Conservation (phyloP, 2,113 vertebrate species). For the Pluvialis apricaria region DNA sequence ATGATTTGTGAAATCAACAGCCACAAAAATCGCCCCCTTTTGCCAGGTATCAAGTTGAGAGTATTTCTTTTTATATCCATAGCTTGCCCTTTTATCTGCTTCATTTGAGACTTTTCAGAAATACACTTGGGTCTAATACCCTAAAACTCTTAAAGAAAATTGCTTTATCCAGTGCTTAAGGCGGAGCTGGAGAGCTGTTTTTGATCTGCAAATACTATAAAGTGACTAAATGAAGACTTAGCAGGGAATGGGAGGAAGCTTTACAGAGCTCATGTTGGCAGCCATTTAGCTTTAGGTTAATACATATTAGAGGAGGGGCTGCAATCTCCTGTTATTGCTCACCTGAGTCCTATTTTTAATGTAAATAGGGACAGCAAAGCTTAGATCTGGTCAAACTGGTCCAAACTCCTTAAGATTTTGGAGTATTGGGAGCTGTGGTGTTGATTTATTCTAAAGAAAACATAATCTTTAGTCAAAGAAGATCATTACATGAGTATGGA, state of each 20-base stretch:
- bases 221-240: constrained; percentile 19
- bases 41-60: constrained; percentile 28
- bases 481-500: background rate
- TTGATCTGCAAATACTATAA: constrained; percentile 6
- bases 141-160: constrained; percentile 14
- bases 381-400: background rate
- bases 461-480: background rate
- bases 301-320: background rate
- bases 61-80: background rate
- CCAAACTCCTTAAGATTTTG: background rate
- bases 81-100: constrained; percentile 32
- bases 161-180: constrained; percentile 14
- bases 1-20: constrained; percentile 68
- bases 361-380: background rate
- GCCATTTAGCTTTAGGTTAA: background rate
- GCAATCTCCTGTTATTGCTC: background rate
- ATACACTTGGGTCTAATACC: constrained; percentile 23
- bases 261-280: background rate
- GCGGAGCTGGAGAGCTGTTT: background rate
- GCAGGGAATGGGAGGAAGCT: background rate
- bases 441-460: background rate
- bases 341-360: background rate
- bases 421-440: background rate
- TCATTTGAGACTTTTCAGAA: background rate
- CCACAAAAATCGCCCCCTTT: background rate